Percentiles rank a stretch among this genome's conserved stretches.
These are phyloP conservation scores for Onthophagus sagittarius DNA, from an alignment of 2,888 invertebrate species.

Conservation along the genomic window DNA sequence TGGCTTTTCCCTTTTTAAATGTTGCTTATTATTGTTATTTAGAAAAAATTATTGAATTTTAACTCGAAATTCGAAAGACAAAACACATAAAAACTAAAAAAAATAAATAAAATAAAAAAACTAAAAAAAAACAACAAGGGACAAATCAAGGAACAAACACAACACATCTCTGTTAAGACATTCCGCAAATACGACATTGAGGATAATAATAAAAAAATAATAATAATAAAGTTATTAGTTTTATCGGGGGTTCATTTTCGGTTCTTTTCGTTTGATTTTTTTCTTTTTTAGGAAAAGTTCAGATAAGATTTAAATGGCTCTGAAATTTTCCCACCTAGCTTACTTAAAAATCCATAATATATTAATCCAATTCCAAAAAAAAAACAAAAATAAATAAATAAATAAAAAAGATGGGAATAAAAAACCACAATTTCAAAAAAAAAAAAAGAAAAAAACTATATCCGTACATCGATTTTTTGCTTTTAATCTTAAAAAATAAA, in stretches of 20 bases:
- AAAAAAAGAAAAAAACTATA: conserved; percentile 4
- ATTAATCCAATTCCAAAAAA: not conserved
- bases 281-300: conserved; percentile 2
- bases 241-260: not conserved
- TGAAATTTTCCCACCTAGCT: conserved; percentile 24
- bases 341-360: conserved; percentile 26
- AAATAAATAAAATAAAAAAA: conserved; percentile 36
- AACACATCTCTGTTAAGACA: conserved; percentile 42
- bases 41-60: conserved; percentile 3
- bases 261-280: conserved; percentile 19
- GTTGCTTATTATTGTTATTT: conserved; percentile 3
- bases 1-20: conserved; percentile 4
- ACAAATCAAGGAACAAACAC: conserved; percentile 42
- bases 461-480: conserved; percentile 20
- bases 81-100: conserved; percentile 27
- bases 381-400: not conserved
- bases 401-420: not conserved
- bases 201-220: conserved; percentile 8
- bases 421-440: not conserved
- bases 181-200: conserved; percentile 38
- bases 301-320: conserved; percentile 15
- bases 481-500: not conserved
- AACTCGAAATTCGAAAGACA: conserved; percentile 7
- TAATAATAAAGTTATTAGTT: conserved; percentile 16
- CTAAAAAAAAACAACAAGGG: conserved; percentile 46